Evolutionary conservation across 2,888 invertebrate species (phyloP).

Genomic region (Eristalis pertinax): DNA sequence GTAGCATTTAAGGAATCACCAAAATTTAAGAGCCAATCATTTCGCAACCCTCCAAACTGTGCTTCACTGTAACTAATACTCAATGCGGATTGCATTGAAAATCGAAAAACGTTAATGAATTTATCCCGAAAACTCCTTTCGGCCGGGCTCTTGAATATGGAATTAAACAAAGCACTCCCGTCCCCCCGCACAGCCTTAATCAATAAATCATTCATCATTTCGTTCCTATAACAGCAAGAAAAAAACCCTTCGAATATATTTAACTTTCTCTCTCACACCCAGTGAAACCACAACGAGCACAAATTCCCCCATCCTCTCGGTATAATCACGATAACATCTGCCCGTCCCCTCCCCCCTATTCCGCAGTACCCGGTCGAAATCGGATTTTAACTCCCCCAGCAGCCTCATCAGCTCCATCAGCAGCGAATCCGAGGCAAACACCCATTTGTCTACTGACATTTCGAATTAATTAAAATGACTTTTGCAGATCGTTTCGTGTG

Average conservation of each 20-base stretch:
- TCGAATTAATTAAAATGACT: conserved; percentile 39
- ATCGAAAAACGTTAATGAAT: background rate
- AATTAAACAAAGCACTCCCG: background rate
- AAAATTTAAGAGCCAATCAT: too few relatives aligned
- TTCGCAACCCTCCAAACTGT: too few relatives aligned
- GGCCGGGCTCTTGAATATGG: background rate
- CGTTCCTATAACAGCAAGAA: background rate
- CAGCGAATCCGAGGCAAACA: conserved; percentile 22
- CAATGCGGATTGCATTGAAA: background rate
- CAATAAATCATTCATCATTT: background rate
- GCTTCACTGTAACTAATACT: background rate
- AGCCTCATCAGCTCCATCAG: background rate
- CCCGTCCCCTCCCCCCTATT: background rate
- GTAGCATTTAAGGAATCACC: too few relatives aligned
- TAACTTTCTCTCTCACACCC: background rate
- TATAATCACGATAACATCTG: background rate
- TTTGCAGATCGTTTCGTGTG: conserved; percentile 18
- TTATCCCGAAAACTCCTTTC: background rate
- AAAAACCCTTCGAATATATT: background rate
- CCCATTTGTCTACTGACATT: conserved; percentile 35
- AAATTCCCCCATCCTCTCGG: background rate
- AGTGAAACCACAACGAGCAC: background rate
- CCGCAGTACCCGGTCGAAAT: background rate
- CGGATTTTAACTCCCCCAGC: conserved; percentile 4
- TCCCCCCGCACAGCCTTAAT: background rate